A percentile compares a stretch with the other conserved stretches of the same genome.
Evolutionary conservation across 2,888 invertebrate species (phyloP).

Genomic region (Erannis defoliaria): DNA sequence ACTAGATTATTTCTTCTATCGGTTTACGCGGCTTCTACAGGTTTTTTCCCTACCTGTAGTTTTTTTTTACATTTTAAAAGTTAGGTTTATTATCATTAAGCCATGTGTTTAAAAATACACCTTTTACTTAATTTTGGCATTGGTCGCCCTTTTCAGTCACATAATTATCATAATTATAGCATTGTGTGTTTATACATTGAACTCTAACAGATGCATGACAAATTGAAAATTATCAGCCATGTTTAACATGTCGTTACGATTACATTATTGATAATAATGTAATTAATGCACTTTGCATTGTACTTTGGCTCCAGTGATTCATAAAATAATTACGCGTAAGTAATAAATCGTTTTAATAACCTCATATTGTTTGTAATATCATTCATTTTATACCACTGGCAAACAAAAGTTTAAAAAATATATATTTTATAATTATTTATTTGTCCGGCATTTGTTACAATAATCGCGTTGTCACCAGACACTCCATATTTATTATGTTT

Average conservation of each 20-base stretch:
- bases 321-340: neutral
- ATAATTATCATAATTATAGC: neutral
- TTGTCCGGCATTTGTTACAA: too few species aligned
- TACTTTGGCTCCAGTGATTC: conserved; percentile 4
- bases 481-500: too few species aligned
- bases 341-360: neutral
- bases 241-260: neutral
- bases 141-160: too few species aligned
- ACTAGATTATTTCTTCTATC: too few species aligned
- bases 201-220: conserved; percentile 8
- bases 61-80: too few species aligned
- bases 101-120: too few species aligned
- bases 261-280: conserved; percentile 1
- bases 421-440: neutral
- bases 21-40: too few species aligned
- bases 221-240: conserved; percentile 11
- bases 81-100: too few species aligned
- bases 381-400: neutral
- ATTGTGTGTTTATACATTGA: conserved; percentile 3
- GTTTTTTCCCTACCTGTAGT: too few species aligned
- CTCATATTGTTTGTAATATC: neutral
- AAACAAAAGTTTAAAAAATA: too few species aligned
- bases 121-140: too few species aligned
- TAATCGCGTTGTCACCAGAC: too few species aligned
- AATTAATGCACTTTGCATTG: neutral